Base-by-base conservation (phyloP, 37 sponge, comb jelly and placozoan species). In the Mnemiopsis leidyi region DNA sequence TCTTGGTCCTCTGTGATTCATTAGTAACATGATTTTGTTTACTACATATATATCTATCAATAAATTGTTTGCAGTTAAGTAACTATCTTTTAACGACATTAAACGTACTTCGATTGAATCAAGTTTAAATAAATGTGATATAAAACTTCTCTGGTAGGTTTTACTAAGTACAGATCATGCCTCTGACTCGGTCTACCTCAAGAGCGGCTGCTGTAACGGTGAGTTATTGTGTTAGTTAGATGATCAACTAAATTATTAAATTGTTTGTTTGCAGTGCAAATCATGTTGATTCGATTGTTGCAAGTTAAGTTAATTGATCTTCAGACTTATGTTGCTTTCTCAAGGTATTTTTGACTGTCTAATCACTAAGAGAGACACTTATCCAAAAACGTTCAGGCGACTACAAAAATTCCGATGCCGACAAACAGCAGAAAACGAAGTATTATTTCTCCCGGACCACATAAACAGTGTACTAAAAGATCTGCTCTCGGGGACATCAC, bases 401-500 rank as follows among this genome's bases (percentile, higher is more conserved):
- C 26, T 16, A 77, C 26, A 32, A 77, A 32, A 18, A 32, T 32
- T 26, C 20, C 48, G 0, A 20, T 40, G 48, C 90, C 90, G 29
- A 39, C 61, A 39, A 20, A 16, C 79, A 77, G 61, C 90, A 1
- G 90, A 26, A 85, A 85, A 40, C 23, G 90, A 13, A 40, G 61
- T 37, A 85, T 85, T 1, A 26, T 39, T 25, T 85, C 90, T 25
- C 90, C 90, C 61, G 90, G 90, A 26, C 40, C 61, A 2, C 90
- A 85, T 61, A 85, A 85, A 26, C 90, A 85, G 3, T 85, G 90
- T 37, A 32, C 40, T 28, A 85, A 85, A 39, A 38, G 90, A 39
- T 28, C 61, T 39, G 90, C 90, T 33, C 90, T 85, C 1, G 90
- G 90, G 29, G 90, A 85, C 39, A 85, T 85, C 48, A 85, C 90